Evolutionary conservation across 2,797 vertebrate genomes (phyloP).

Genomic region (Falco berigora): DNA sequence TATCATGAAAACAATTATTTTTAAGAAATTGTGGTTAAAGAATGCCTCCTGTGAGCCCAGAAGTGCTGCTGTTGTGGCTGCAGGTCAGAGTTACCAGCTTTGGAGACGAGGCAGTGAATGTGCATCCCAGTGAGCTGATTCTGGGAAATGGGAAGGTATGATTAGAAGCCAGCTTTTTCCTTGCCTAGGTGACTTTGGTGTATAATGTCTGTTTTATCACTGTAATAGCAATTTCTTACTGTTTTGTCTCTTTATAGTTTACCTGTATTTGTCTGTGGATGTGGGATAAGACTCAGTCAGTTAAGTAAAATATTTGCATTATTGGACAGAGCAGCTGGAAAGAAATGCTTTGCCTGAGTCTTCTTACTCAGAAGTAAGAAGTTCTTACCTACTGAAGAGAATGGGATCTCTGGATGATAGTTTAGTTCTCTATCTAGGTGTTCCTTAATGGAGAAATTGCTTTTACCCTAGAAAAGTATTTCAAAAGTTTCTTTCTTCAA

Average conservation of each 20-base stretch:
- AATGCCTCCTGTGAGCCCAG: neutral
- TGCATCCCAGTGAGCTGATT: neutral
- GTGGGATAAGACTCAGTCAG: neutral
- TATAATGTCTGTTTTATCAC: neutral
- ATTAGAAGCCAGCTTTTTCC: neutral
- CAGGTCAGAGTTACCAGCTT: neutral
- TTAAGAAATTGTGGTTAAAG: neutral
- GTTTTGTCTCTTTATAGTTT: neutral
- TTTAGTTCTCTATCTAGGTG: neutral
- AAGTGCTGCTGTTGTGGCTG: neutral
- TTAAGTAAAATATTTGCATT: neutral
- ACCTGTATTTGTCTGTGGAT: neutral
- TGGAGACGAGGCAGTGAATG: neutral
- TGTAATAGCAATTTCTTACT: neutral
- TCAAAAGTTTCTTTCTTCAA: neutral
- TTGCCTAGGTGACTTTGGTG: neutral
- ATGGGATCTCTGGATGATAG: neutral
- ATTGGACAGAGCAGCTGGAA: neutral
- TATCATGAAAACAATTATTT: neutral
- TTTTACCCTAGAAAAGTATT: neutral
- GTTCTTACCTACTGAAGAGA: neutral
- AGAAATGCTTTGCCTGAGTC: neutral
- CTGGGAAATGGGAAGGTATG: neutral
- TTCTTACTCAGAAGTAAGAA: no score
- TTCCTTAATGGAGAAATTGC: neutral